These are phyloP conservation scores for Calonectris borealis DNA, from an alignment of 2,113 vertebrate genomes.

Conservation along the genomic window DNA sequence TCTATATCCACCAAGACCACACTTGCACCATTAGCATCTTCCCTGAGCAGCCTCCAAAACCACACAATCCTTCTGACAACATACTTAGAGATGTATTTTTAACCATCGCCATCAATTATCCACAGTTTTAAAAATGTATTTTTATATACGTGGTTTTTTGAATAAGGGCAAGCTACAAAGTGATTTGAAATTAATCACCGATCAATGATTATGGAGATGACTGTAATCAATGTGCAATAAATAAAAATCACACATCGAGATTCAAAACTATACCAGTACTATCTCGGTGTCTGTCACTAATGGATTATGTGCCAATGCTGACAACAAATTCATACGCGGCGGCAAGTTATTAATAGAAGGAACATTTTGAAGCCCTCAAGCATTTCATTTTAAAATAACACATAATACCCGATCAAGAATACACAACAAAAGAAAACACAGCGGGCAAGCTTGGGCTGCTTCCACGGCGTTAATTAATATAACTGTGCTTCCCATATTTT, in stretches of 20 bases:
- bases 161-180: background rate
- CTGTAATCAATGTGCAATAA: background rate
- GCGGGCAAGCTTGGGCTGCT: background rate
- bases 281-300: background rate
- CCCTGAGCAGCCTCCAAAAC: background rate
- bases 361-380: background rate
- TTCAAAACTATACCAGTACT: background rate
- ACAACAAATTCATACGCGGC: background rate
- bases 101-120: background rate
- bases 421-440: background rate
- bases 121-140: background rate
- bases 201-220: background rate
- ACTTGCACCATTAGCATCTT: background rate
- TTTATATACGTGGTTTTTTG: rapidly evolving
- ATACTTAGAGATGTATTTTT: background rate
- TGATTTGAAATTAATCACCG: background rate
- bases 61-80: background rate
- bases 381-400: background rate
- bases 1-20: background rate
- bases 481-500: background rate
- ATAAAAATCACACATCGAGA: background rate
- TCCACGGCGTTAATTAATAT: background rate
- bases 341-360: background rate
- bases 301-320: background rate
- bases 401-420: background rate